phyloP scores from a whole-genome alignment of 2,113 vertebrate genomes.

The Ornithorhynchus anatinus region DNA sequence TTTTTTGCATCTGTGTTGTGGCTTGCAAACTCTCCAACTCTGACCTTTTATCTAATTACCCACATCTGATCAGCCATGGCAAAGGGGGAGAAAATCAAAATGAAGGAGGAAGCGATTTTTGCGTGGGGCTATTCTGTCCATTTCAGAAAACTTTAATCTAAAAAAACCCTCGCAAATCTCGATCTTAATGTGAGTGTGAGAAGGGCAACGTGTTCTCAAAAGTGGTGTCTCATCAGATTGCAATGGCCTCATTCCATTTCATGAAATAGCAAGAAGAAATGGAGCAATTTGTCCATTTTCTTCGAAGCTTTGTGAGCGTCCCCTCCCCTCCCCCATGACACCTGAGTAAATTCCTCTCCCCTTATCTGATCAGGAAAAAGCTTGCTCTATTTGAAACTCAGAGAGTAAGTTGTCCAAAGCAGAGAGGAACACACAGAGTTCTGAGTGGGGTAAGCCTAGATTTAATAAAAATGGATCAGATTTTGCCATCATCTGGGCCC shows the following conservation, averaged over 20 bases:
- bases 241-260: background rate
- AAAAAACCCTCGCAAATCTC: background rate
- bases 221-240: background rate
- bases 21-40: background rate
- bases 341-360: no score
- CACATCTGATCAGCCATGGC: background rate
- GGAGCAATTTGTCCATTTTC: background rate
- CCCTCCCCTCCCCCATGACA: no score
- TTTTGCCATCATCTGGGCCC: no score
- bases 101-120: background rate
- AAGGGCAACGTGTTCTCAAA: background rate
- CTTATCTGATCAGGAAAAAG: no score
- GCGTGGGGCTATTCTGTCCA: background rate
- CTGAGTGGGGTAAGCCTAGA: no score
- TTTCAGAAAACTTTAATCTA: background rate
- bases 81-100: background rate
- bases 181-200: background rate
- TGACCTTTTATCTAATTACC: background rate
- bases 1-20: background rate
- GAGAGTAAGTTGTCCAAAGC: no score
- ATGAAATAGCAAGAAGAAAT: background rate
- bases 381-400: no score
- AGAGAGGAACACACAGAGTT: no score
- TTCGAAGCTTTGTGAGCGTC: no score
- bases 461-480: no score